Conservation (phyloP, 2,113 vertebrate species). For the Melanotaenia duboulayi region DNA sequence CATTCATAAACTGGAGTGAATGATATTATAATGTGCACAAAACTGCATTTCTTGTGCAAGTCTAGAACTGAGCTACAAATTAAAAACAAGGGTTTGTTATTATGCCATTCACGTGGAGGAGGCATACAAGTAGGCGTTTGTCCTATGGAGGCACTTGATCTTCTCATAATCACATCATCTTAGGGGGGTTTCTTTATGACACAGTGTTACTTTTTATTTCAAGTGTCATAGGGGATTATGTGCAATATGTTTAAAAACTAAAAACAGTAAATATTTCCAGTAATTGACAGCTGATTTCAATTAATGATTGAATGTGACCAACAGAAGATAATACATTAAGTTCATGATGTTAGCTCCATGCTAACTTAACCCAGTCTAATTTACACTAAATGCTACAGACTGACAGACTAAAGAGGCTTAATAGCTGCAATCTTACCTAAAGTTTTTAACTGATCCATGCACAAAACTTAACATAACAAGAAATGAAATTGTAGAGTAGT, state of each 20-base stretch:
- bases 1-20: not conserved
- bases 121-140: constrained; percentile 15
- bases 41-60: not conserved
- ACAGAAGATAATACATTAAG: not conserved
- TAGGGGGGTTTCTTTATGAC: not conserved
- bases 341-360: not conserved
- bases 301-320: not conserved
- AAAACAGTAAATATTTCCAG: not conserved
- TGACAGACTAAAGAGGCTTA: not conserved
- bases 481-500: not conserved
- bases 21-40: not conserved
- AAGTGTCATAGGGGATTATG: not conserved
- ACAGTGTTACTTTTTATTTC: not conserved
- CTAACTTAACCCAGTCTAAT: constrained; percentile 6
- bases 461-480: too few relatives aligned
- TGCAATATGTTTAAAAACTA: too few relatives aligned
- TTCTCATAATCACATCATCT: constrained; percentile 2
- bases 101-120: not conserved
- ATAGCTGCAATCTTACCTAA: not conserved
- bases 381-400: not conserved
- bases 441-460: not conserved
- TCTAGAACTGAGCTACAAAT: not conserved
- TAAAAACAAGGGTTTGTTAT: not conserved
- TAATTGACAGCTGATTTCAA: not conserved
- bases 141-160: constrained; percentile 22